These are phyloP conservation scores for Chloropsis cyanopogon DNA, from an alignment of 2,113 vertebrate genomes.

Conservation along the genomic window DNA sequence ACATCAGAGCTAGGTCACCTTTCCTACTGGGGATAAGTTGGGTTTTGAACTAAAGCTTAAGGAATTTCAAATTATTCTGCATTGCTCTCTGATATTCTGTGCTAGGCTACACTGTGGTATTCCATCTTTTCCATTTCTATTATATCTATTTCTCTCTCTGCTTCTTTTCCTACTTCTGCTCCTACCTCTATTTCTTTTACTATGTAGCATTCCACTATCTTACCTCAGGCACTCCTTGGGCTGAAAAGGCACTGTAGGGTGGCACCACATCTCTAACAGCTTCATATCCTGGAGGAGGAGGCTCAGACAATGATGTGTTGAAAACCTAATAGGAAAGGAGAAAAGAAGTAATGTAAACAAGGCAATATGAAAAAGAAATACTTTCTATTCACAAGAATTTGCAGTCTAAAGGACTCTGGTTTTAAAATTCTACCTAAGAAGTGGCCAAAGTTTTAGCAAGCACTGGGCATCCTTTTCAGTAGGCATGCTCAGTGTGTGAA, in stretches of 20 bases:
- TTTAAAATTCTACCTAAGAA: not conserved
- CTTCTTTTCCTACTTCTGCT: not conserved
- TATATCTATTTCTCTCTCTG: not conserved
- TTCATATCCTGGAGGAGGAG: slow-evolving; percentile 86
- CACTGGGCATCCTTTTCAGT: not conserved
- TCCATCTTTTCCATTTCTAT: not conserved
- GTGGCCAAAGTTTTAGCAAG: not conserved
- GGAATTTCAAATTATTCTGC: not conserved
- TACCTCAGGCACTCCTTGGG: slow-evolving; percentile 88
- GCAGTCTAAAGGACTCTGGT: not conserved
- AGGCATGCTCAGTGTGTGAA: not conserved
- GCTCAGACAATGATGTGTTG: slow-evolving; percentile 85
- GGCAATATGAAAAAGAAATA: not conserved
- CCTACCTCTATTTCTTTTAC: not conserved
- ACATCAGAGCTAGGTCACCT: not conserved
- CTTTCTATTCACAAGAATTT: not conserved
- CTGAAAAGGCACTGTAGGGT: slow-evolving; percentile 90
- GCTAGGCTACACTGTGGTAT: not conserved
- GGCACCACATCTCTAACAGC: slow-evolving; percentile 79
- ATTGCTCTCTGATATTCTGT: not conserved
- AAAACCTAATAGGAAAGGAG: slow-evolving; percentile 75
- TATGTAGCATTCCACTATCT: not conserved
- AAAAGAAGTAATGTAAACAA: not conserved
- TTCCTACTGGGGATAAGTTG: not conserved
- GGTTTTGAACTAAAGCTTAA: not conserved